phyloP scores from a whole-genome alignment of 2,113 vertebrate genomes.

The Romanogobio albipinnatus region DNA sequence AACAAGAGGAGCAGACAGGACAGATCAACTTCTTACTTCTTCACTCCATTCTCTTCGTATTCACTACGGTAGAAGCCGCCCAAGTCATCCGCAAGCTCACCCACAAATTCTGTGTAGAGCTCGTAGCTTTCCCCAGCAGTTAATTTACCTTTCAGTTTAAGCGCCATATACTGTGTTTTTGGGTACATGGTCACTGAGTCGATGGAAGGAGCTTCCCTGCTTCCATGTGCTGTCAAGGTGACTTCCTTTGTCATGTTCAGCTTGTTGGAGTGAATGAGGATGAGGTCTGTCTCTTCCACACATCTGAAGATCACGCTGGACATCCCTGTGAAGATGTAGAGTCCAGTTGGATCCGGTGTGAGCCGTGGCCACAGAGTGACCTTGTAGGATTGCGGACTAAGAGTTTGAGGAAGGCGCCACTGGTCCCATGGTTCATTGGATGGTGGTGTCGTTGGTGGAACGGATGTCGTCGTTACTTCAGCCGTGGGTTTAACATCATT shows the following conservation, averaged over 20 bases:
- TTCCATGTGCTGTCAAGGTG: neutral
- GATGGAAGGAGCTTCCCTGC: slow-evolving; percentile 44
- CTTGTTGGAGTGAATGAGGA: slow-evolving; percentile 90
- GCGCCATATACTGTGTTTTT: slow-evolving; percentile 83
- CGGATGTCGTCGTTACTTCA: neutral
- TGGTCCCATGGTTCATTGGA: slow-evolving; percentile 74
- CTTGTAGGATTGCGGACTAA: slow-evolving; percentile 27
- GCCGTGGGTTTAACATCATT: slow-evolving; percentile 51
- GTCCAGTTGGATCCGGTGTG: rapidly evolving
- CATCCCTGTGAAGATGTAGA: slow-evolving; percentile 78
- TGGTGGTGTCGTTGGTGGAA: slow-evolving; percentile 47
- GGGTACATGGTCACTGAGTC: slow-evolving; percentile 63
- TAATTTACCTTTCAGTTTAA: slow-evolving; percentile 69
- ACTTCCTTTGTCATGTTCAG: slow-evolving; percentile 77
- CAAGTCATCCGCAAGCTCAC: slow-evolving; percentile 88
- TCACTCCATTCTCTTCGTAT: slow-evolving; percentile 68
- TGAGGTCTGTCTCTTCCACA: slow-evolving; percentile 72
- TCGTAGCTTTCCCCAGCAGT: slow-evolving; percentile 64
- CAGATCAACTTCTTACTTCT: slow-evolving; percentile 76
- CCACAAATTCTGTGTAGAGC: slow-evolving; percentile 76
- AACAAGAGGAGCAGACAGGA: neutral
- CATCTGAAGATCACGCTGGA: slow-evolving; percentile 82
- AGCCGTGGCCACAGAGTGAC: slow-evolving; percentile 43
- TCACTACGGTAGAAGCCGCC: slow-evolving; percentile 93
- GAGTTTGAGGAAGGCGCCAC: slow-evolving; percentile 52